Evolutionary conservation across 2,888 invertebrate genomes (phyloP).

Genomic region (Embidobia sp.): DNA sequence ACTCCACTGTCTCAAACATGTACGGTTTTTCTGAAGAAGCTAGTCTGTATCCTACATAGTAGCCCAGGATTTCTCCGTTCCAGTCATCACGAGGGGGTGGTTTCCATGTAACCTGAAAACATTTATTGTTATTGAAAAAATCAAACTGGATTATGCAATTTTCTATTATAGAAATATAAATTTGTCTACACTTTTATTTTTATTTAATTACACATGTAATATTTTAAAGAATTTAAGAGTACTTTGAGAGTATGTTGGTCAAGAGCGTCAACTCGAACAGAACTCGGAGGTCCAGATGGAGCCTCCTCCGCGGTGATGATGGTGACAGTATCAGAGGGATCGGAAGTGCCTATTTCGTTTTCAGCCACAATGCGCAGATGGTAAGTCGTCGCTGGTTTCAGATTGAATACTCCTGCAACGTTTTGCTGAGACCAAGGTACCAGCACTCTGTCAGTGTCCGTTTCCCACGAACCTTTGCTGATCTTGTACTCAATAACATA

Average conservation of each 20-base stretch:
- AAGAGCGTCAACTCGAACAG: conserved; percentile 91
- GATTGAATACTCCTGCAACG: conserved; percentile 93
- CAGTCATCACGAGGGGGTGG: conserved; percentile 94
- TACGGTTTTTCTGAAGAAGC: conserved; percentile 93
- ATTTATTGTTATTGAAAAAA: too few relatives aligned
- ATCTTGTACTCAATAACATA: conserved; percentile 96
- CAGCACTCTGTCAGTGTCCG: conserved; percentile 92
- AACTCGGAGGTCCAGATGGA: conserved; percentile 91
- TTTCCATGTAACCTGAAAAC: conserved; percentile 89
- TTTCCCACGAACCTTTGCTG: conserved; percentile 91
- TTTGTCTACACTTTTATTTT: too few relatives aligned
- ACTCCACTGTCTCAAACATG: conserved; percentile 95
- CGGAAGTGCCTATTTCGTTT: conserved; percentile 96
- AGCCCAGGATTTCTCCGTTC: conserved; percentile 95
- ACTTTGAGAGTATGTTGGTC: conserved; percentile 92
- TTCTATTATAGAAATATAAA: too few relatives aligned
- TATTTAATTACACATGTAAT: neutral
- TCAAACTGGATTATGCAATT: too few relatives aligned
- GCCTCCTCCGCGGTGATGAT: conserved; percentile 98
- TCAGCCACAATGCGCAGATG: conserved; percentile 96
- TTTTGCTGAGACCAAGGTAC: conserved; percentile 93
- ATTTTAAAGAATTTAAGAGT: conserved; percentile 14
- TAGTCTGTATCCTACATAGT: conserved; percentile 94
- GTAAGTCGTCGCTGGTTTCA: conserved; percentile 95
- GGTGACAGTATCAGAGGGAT: conserved; percentile 94